phyloP scores from a whole-genome alignment of 2,113 vertebrate species.

The Monarcha castaneiventris region DNA sequence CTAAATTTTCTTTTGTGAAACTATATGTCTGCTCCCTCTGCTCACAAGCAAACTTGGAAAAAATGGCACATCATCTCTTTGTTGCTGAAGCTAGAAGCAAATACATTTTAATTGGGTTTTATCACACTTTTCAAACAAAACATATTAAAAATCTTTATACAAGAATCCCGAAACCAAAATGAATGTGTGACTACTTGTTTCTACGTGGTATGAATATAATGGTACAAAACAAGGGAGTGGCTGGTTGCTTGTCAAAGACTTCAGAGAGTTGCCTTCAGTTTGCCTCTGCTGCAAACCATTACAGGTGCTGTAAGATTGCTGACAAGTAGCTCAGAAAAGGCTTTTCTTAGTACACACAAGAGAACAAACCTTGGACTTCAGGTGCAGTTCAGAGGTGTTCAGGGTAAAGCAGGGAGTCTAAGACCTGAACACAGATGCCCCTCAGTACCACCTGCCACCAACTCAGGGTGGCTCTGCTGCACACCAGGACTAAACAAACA shows the following conservation, averaged over 20 bases:
- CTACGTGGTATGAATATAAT: neutral
- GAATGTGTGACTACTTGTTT: neutral
- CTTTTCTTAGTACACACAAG: neutral
- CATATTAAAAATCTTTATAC: neutral
- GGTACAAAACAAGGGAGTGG: neutral
- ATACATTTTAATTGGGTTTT: neutral
- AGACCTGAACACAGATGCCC: neutral
- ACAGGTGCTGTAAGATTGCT: neutral
- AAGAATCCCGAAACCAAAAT: neutral
- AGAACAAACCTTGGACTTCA: neutral
- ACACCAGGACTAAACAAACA: neutral
- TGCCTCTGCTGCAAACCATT: neutral
- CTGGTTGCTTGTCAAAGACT: neutral
- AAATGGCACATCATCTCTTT: neutral
- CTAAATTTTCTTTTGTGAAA: neutral
- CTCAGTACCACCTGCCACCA: neutral
- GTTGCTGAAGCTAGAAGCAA: neutral
- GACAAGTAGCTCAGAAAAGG: neutral
- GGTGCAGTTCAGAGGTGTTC: neutral
- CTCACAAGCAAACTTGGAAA: neutral
- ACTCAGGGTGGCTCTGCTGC: neutral
- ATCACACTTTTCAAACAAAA: neutral
- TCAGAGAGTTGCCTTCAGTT: neutral
- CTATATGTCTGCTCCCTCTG: neutral
- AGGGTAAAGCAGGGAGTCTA: neutral